phyloP scores from a whole-genome alignment of 2,888 invertebrate species.

The Spisula solida region DNA sequence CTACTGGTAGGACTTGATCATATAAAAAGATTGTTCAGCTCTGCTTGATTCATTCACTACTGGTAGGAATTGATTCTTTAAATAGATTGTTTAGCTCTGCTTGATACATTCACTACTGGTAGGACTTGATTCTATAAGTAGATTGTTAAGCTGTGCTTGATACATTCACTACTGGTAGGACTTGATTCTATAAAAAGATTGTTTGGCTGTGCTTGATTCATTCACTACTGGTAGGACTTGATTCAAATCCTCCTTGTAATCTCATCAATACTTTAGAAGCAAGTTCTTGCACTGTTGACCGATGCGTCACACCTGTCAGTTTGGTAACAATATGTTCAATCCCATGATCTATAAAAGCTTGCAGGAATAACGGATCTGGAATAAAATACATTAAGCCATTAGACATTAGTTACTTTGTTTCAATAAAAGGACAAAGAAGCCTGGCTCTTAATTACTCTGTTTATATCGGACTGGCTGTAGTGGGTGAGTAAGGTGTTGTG shows the following conservation, averaged over 20 bases:
- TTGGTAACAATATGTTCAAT: conserved; percentile 61
- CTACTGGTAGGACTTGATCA: no score
- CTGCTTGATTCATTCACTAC: no score
- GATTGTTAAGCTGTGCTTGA: not conserved
- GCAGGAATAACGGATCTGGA: conserved; percentile 64
- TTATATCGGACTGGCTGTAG: no score
- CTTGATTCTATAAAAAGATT: conserved; percentile 43
- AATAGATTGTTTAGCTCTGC: no score
- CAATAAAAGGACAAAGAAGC: no score
- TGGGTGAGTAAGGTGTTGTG: no score
- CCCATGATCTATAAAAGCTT: conserved; percentile 66
- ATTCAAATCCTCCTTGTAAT: conserved; percentile 57
- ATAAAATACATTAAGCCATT: conserved; percentile 25
- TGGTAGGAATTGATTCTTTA: no score
- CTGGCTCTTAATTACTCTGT: no score
- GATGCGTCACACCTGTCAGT: conserved; percentile 40
- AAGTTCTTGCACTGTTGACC: conserved; percentile 62
- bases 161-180: conserved; percentile 12
- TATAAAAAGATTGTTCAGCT: no score
- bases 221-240: conserved; percentile 30
- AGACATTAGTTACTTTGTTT: no score
- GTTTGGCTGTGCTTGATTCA: conserved; percentile 30
- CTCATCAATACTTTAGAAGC: conserved; percentile 58
- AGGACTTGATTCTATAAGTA: no score
- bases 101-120: no score